Base-by-base conservation (phyloP, 2,113 vertebrate genomes). In the Syngnathus floridae region DNA sequence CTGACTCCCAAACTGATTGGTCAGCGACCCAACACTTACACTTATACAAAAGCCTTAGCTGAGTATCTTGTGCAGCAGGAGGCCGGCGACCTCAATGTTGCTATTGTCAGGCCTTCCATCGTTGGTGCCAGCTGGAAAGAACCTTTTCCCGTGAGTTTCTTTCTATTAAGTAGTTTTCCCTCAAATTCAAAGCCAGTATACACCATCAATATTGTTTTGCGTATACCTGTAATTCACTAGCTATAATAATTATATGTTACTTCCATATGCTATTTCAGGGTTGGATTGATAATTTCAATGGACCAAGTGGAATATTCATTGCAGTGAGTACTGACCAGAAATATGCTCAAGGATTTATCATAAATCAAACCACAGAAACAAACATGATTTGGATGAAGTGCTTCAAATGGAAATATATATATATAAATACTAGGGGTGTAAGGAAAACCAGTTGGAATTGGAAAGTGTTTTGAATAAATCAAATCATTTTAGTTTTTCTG, bases 251-350 rank as follows among this genome's bases (percentile, higher is more conserved):
- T 21, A 51, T 21, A 1, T 26, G n/a, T 38, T 22, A 21, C 37
- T 52, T 55, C 35, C 5, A 13, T 78, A 11, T 11, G 45, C 10
- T 72, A 17, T 61, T 72, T 65, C 74, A 99, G 97, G 97, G 96
- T 70, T 98, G 97, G 97, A 98, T 99, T 72, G 97, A 99, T 90
- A 99, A 96, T 87, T 98, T 95, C 87, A 97, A 99, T 73, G 97
- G 96, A 80, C 96, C 97, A 16, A 98, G 95, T 89, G 96, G 97
- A 82, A 90, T 99, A 75, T 95, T 99, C 78, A 97, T 99, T 81
- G 97, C 97, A 65, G 97, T 99, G 85, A 96, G 94, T 94, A 31
- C 5, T 5, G 12, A 52, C 26, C 1, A 40, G 19, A 0, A 55
- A 21, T 4, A 21, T n/a, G 17, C 17, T 19, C 1, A 21, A 19